phyloP scores from a whole-genome alignment of 2,113 vertebrate species.

The Polyodon spathula region DNA sequence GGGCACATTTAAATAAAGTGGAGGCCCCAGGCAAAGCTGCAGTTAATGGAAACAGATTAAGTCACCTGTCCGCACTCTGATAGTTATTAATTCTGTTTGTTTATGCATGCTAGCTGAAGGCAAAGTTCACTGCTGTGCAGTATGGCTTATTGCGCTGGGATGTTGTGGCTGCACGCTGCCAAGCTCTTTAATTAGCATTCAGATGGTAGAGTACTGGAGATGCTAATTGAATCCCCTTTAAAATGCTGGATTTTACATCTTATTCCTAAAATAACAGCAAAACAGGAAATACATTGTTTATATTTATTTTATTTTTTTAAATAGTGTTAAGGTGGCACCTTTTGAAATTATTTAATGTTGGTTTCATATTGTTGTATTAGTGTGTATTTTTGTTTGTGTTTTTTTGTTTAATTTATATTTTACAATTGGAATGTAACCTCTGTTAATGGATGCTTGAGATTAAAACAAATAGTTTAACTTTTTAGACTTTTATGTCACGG shows the following conservation, averaged over 20 bases:
- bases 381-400: too few relatives aligned
- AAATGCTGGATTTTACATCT: slow-evolving; percentile 22
- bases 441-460: too few relatives aligned
- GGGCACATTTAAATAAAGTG: slow-evolving; percentile 57
- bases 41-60: slow-evolving; percentile 57
- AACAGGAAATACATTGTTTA: neutral
- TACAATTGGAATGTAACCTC: too few relatives aligned
- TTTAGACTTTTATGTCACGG: too few relatives aligned
- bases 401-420: too few relatives aligned
- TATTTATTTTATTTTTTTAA: neutral
- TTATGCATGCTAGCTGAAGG: slow-evolving; percentile 50
- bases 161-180: slow-evolving; percentile 38
- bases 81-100: slow-evolving; percentile 57
- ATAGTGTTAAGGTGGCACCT: neutral
- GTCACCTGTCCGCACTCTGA: slow-evolving; percentile 45
- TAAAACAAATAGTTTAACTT: too few relatives aligned
- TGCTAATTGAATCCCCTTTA: slow-evolving; percentile 38
- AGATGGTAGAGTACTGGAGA: slow-evolving; percentile 32
- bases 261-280: slow-evolving; percentile 5
- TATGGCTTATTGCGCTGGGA: slow-evolving; percentile 41
- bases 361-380: too few relatives aligned
- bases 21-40: slow-evolving; percentile 43
- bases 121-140: slow-evolving; percentile 31
- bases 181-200: slow-evolving; percentile 43
- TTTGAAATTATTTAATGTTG: neutral